Conservation (phyloP, 1,140 invertebrate genomes). For the Drosophila rufa region DNA sequence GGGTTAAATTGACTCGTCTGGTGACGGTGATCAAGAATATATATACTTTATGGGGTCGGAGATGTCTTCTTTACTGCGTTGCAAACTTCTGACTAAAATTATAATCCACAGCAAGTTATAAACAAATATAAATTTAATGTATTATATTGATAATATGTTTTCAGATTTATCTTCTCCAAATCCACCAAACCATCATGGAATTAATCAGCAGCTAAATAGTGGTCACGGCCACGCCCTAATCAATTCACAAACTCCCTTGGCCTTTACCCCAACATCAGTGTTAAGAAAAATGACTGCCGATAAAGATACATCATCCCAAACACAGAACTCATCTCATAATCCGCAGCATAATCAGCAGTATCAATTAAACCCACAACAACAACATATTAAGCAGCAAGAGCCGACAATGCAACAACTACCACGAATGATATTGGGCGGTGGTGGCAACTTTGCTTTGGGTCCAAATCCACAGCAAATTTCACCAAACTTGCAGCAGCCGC, state of each 20-base stretch:
- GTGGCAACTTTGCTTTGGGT: slow-evolving; percentile 58
- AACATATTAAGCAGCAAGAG: slow-evolving; percentile 50
- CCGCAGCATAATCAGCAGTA: slow-evolving; percentile 64
- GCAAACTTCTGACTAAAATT: too few relatives aligned
- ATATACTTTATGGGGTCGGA: too few relatives aligned
- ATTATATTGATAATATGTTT: slow-evolving; percentile 8
- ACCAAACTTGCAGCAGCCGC: slow-evolving; percentile 54
- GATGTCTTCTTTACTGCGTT: too few relatives aligned
- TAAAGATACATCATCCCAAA: slow-evolving; percentile 87
- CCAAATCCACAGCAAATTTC: slow-evolving; percentile 47
- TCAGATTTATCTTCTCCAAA: slow-evolving; percentile 40
- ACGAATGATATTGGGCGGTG: slow-evolving; percentile 79
- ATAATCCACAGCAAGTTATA: too few relatives aligned
- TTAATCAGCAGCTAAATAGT: slow-evolving; percentile 34
- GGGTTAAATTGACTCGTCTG: too few relatives aligned
- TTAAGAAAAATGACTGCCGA: slow-evolving; percentile 97
- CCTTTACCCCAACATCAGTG: slow-evolving; percentile 96
- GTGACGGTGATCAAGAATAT: too few relatives aligned
- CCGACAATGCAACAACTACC: slow-evolving; percentile 67
- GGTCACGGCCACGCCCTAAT: slow-evolving; percentile 30
- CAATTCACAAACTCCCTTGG: slow-evolving; percentile 88
- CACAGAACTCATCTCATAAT: slow-evolving; percentile 39
- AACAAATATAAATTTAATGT: too few relatives aligned
- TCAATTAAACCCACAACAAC: slow-evolving; percentile 48
- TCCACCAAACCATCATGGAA: slow-evolving; percentile 30